These are phyloP conservation scores for Pemphigus obesinymphae DNA, from an alignment of 1,140 invertebrate genomes.

Conservation along the genomic window DNA sequence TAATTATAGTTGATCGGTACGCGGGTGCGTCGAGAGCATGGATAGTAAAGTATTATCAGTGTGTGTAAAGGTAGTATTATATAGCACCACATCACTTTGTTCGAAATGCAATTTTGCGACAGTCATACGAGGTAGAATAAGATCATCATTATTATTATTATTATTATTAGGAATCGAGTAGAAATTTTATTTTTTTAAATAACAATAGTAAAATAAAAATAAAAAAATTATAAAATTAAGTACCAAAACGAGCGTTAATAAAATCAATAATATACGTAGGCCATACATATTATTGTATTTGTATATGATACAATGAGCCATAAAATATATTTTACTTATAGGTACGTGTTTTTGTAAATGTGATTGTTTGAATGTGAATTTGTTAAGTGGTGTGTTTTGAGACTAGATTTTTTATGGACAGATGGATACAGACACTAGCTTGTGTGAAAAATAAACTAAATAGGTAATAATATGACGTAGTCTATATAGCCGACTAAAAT, in stretches of 20 bases:
- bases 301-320: too few relatives aligned
- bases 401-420: background rate
- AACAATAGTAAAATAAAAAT: background rate
- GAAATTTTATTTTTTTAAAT: too few relatives aligned
- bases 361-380: background rate
- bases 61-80: background rate
- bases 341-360: background rate
- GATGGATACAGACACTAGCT: background rate
- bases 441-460: background rate
- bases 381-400: background rate
- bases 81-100: background rate
- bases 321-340: too few relatives aligned
- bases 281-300: too few relatives aligned
- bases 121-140: too few relatives aligned
- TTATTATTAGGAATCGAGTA: too few relatives aligned
- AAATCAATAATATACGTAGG: too few relatives aligned
- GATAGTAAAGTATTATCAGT: too few relatives aligned
- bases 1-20: too few relatives aligned
- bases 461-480: background rate
- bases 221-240: background rate
- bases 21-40: too few relatives aligned
- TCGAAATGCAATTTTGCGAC: background rate
- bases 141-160: too few relatives aligned
- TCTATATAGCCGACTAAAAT: slow-evolving; percentile 1
- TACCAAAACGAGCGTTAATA: too few relatives aligned